phyloP scores from a whole-genome alignment of 2,797 vertebrate genomes.

The Hippopotamyrus pictus region DNA sequence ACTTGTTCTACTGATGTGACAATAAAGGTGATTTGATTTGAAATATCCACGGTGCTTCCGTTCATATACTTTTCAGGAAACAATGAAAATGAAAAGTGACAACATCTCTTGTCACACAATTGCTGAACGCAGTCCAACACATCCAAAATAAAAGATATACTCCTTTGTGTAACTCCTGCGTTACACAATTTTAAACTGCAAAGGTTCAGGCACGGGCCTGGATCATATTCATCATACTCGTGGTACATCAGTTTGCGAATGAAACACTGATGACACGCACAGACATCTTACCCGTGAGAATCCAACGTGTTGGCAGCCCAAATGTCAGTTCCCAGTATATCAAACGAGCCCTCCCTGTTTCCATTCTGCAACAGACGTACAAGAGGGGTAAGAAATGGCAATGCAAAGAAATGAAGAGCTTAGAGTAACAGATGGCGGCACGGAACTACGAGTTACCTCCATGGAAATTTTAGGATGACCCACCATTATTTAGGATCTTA shows the following conservation, averaged over 20 bases:
- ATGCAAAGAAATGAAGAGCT: neutral
- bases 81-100: neutral
- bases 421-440: neutral
- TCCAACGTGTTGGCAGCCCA: constrained; percentile 96
- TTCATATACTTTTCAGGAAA: neutral
- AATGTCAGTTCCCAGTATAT: constrained; percentile 94
- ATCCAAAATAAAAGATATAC: neutral
- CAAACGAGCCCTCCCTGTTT: constrained; percentile 78
- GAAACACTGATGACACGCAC: neutral
- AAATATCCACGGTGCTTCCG: neutral
- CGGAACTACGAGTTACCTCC: neutral
- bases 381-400: neutral
- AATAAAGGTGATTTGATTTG: neutral
- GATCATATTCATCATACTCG: neutral
- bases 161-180: too few relatives aligned
- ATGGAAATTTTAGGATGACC: neutral
- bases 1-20: neutral
- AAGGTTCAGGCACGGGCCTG: neutral
- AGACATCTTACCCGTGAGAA: constrained; percentile 72
- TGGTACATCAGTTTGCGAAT: neutral
- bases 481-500: neutral
- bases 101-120: neutral
- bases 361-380: constrained; percentile 71
- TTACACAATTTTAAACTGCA: neutral
- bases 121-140: neutral